Evolutionary conservation across 2,113 vertebrate genomes (phyloP), one percentile per base, ranked within the genome.

Genomic region (Petaurus breviceps): DNA sequence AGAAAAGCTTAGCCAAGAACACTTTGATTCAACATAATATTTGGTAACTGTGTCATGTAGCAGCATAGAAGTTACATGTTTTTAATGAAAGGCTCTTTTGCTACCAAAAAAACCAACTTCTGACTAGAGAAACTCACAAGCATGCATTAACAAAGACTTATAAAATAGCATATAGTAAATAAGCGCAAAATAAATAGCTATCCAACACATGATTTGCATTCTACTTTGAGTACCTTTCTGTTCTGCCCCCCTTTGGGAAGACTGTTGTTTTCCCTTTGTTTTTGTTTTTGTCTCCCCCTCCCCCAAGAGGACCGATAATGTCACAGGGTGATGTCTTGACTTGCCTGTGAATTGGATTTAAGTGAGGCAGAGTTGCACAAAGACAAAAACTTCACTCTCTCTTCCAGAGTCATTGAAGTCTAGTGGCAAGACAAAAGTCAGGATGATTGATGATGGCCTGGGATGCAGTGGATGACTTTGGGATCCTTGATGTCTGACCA

Each of bases 21-120:
- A 91, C n/a, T 50, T 93, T 54, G 47, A 91, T 14, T 92, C 54
- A 26, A 1, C 84, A n/a, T 54, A 47, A 55, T 77, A 14, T 91
- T 37, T 92, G 49, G 31, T 89, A 92, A 50, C 47, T 91, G 0
- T 91, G 0, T 93, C 93, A 77, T 51, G 49, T 7, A 93, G 5
- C 51, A 90, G 84, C 55, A 46, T 37, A 96, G 90, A 96, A 91
- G 52, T 92, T 95, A 51, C 37, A 31, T 96, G 26, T 93, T 57
- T 49, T 96, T 49, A n/a, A 68, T n/a, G n/a, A 68, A 68, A n/a
- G 31, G 68, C 43, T 22, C 68, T 77, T 77, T 77, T 77, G 68
- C 68, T 77, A 49, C 47, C 47, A 49, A 49, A 49, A 49, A 49
- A 49, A 49, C 2, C 47, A 77, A 77, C 61, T 77, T 77, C 61